Evolutionary conservation across 2,888 invertebrate species (phyloP).

Genomic region (Chalcis sispes): DNA sequence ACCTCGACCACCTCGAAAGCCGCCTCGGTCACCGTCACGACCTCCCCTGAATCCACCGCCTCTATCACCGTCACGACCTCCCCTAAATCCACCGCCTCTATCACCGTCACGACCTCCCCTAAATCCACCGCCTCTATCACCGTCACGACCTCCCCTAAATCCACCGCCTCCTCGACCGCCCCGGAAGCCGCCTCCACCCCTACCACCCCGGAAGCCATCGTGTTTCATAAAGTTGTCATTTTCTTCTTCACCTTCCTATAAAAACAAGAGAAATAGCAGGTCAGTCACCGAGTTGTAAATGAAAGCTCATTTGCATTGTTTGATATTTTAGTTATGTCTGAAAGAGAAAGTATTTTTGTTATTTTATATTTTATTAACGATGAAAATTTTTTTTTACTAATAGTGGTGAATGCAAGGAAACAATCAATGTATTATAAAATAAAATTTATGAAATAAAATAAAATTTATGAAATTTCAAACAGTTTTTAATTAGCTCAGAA

Average conservation of each 20-base stretch:
- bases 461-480: conserved; percentile 28
- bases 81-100: conserved; percentile 74
- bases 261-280: conserved; percentile 72
- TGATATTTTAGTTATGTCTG: conserved; percentile 16
- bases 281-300: conserved; percentile 68
- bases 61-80: conserved; percentile 62
- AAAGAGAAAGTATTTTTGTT: not conserved
- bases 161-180: conserved; percentile 71
- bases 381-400: conserved; percentile 29
- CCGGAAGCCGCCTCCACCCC: conserved; percentile 67
- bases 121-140: conserved; percentile 61
- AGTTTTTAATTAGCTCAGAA: conserved; percentile 26
- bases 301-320: conserved; percentile 46
- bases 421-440: conserved; percentile 56
- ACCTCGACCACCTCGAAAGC: conserved; percentile 66
- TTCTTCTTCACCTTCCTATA: conserved; percentile 73
- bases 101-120: conserved; percentile 62
- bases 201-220: conserved; percentile 65
- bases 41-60: conserved; percentile 61
- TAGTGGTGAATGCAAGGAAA: conserved; percentile 71
- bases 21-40: conserved; percentile 60
- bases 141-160: conserved; percentile 68
- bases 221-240: conserved; percentile 67
- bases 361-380: conserved; percentile 20
- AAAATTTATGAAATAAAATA: too few relatives aligned